Percentiles rank a stretch among this genome's conserved stretches.
These are phyloP conservation scores for Phthorimaea operculella DNA, from an alignment of 1,140 invertebrate genomes.

Conservation along the genomic window DNA sequence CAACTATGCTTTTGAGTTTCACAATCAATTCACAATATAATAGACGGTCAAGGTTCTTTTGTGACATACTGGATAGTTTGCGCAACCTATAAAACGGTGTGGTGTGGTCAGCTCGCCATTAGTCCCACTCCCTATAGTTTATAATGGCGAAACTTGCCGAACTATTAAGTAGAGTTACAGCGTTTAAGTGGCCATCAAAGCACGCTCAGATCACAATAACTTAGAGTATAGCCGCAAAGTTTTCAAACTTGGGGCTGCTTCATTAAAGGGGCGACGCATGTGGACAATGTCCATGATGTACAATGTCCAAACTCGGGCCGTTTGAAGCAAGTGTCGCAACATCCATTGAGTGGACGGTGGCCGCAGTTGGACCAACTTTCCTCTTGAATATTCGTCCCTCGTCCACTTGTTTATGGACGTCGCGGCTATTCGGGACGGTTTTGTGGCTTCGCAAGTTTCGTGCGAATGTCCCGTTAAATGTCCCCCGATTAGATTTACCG, in stretches of 20 bases:
- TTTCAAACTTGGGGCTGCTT: constrained; percentile 35
- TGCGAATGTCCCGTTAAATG: constrained; percentile 33
- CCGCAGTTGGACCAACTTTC: constrained; percentile 36
- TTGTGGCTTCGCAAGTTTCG: constrained; percentile 43
- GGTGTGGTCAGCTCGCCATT: constrained; percentile 1
- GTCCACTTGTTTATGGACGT: constrained; percentile 45
- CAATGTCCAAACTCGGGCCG: constrained; percentile 38
- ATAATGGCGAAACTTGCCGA: constrained; percentile 39
- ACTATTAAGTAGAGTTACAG: constrained; percentile 28
- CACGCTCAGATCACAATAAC: constrained; percentile 43
- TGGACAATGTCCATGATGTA: constrained; percentile 32
- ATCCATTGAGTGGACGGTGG: constrained; percentile 32
- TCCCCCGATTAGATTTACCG: constrained; percentile 35
- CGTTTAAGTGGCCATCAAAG: constrained; percentile 53
- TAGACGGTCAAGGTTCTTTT: too few relatives aligned
- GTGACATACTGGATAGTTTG: too few relatives aligned
- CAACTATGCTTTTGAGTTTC: too few relatives aligned
- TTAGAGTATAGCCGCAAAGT: constrained; percentile 42
- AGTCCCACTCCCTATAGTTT: constrained; percentile 19
- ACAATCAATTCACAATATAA: too few relatives aligned
- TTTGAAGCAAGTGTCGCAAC: constrained; percentile 50
- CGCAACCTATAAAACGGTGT: too few relatives aligned
- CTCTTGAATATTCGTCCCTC: constrained; percentile 53
- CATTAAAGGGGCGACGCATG: constrained; percentile 53
- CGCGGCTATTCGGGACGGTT: constrained; percentile 34